A percentile compares a stretch with the other conserved stretches of the same genome.
phyloP scores from a whole-genome alignment of 2,797 vertebrate species.

The Schizothorax lantsangensis region DNA sequence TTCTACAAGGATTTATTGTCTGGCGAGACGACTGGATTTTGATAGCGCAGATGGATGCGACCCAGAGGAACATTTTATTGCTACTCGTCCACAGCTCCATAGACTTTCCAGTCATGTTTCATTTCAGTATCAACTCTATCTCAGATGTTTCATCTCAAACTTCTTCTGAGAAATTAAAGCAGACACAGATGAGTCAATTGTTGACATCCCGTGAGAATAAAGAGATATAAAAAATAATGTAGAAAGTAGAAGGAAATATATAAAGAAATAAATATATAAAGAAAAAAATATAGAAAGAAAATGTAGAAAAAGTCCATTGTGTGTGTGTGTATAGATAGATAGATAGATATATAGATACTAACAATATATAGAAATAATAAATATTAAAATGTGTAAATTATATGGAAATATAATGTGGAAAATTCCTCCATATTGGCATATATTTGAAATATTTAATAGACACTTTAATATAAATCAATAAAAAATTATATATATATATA shows the following conservation, averaged over 20 bases:
- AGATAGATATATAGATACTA: too few species aligned
- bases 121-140: background rate
- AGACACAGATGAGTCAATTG: background rate
- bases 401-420: too few species aligned
- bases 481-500: too few species aligned
- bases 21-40: background rate
- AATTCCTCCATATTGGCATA: too few species aligned
- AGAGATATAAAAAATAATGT: background rate
- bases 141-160: background rate
- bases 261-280: background rate
- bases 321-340: too few species aligned
- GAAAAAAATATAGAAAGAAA: too few species aligned
- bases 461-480: too few species aligned
- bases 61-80: constrained; percentile 7
- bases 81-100: background rate
- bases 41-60: background rate
- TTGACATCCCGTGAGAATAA: background rate
- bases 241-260: background rate
- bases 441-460: too few species aligned
- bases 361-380: too few species aligned
- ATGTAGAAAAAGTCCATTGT: too few species aligned
- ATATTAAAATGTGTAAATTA: too few species aligned
- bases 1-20: background rate
- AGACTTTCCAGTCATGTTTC: background rate
- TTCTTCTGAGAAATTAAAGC: background rate